phyloP scores from a whole-genome alignment of 2,797 vertebrate genomes.

The Semotilus atromaculatus region DNA sequence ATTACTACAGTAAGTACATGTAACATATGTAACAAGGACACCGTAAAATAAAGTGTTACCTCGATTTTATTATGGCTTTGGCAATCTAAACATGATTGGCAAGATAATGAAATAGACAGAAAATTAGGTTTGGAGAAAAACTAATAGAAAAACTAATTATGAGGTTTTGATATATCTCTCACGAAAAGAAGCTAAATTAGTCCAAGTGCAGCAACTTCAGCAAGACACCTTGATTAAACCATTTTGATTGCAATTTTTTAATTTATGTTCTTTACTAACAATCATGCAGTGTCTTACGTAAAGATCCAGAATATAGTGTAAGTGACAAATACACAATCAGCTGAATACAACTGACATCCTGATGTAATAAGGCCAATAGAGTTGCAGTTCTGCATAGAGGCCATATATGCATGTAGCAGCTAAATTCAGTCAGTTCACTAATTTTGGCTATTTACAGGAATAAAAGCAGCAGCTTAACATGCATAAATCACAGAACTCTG shows the following conservation, averaged over 20 bases:
- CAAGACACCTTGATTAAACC: background rate
- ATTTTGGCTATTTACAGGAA: slow-evolving; percentile 8
- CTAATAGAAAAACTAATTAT: background rate
- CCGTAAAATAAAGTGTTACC: too few relatives aligned
- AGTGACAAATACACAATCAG: slow-evolving; percentile 18
- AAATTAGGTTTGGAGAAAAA: background rate
- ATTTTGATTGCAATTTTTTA: slow-evolving; percentile 8
- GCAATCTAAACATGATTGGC: slow-evolving; percentile 19
- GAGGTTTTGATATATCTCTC: slow-evolving; percentile 5
- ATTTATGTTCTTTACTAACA: background rate
- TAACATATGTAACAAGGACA: too few relatives aligned
- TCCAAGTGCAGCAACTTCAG: slow-evolving; percentile 8
- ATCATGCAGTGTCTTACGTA: background rate
- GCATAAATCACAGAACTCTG: background rate
- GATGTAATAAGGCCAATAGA: background rate
- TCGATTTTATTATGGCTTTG: slow-evolving; percentile 35
- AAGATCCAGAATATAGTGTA: background rate
- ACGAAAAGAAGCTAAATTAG: background rate
- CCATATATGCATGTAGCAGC: slow-evolving; percentile 19
- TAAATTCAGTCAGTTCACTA: slow-evolving; percentile 8
- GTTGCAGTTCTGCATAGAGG: slow-evolving; percentile 2
- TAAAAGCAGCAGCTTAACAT: background rate
- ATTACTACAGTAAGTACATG: too few relatives aligned
- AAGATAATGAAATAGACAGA: slow-evolving; percentile 21
- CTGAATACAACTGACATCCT: background rate